Evolutionary conservation across 1,140 invertebrate species (phyloP), one percentile per base, ranked within the genome.

Genomic region (Sycobia sp.): DNA sequence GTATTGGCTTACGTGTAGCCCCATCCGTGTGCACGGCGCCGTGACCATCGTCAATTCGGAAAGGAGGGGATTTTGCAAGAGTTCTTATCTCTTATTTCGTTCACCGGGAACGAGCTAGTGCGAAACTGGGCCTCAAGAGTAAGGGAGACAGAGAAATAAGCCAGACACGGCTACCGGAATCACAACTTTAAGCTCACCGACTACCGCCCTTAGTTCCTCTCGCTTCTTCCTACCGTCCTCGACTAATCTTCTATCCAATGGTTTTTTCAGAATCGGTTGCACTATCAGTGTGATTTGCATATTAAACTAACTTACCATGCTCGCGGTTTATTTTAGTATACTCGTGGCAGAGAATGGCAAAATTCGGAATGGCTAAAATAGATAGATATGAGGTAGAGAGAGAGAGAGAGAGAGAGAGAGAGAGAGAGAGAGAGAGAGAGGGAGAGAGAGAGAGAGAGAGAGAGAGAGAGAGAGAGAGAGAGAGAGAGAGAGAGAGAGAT

Each of bases 251-350:
- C n/a, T 9, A 7, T 25, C 43, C 38, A 4, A 14, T 22, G 23
- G 27, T 71, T 74, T 73, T 76, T 75, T 70, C 71, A 71, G 67
- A 63, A 76, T 76, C 72, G 71, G 56, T 54, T 11, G 69, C 70
- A 72, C 73, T 77, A 77, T 78, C 75, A 77, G 64, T 38, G 62
- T 68, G 70, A 78, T 78, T 78, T 78, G 73, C 76, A 77, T 78
- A 78, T 77, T 78, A 78, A 78, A 78, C 74, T 78, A 78, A 78
- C 75, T 78, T 74, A 73, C 75, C 73, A 1, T 70, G 70, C n/a
- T n/a, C 72, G 73, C 74, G 72, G 70, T 70, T 75, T 77, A 78
- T 78, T 77, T 78, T 74, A 76, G 66, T n/a, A n/a, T n/a, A n/a
- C n/a, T n/a, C 34, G 41, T 41, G 32, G 23, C 23, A 18, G 14